Evolutionary conservation across 1,140 invertebrate species (phyloP).

Genomic region (Drosophila ironensis): DNA sequence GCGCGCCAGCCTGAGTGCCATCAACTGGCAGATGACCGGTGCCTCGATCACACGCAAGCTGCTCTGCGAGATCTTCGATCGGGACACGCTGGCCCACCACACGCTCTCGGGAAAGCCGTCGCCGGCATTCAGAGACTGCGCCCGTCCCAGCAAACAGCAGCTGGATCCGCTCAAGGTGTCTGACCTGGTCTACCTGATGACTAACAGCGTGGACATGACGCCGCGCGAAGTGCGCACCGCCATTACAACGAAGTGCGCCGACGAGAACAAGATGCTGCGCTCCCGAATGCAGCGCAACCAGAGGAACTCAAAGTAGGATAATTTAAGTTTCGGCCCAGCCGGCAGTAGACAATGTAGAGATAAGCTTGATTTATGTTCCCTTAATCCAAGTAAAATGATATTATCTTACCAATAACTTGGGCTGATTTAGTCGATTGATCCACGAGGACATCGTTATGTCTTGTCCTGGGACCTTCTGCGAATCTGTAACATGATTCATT

Average conservation of each 20-base stretch:
- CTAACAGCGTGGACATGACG: slow-evolving; percentile 54
- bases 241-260: slow-evolving; percentile 85
- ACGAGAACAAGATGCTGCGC: slow-evolving; percentile 84
- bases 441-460: no score
- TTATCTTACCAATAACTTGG: no score
- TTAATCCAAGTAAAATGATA: no score
- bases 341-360: no score
- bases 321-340: no score
- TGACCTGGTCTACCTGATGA: slow-evolving; percentile 81
- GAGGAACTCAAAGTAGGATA: not conserved
- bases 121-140: slow-evolving; percentile 70
- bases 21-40: slow-evolving; percentile 75
- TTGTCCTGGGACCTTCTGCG: no score
- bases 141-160: slow-evolving; percentile 66
- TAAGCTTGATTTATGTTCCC: no score
- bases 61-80: slow-evolving; percentile 74
- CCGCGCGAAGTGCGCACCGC: slow-evolving; percentile 75
- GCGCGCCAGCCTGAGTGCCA: slow-evolving; percentile 32
- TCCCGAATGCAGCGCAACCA: slow-evolving; percentile 31
- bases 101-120: slow-evolving; percentile 82
- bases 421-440: no score
- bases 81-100: slow-evolving; percentile 72
- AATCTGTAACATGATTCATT: no score
- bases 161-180: slow-evolving; percentile 73
- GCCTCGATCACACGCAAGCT: slow-evolving; percentile 80